Evolutionary conservation across 2,113 vertebrate species (phyloP), one percentile per base, ranked within the genome.

Genomic region (Benitochromis conjunctus): DNA sequence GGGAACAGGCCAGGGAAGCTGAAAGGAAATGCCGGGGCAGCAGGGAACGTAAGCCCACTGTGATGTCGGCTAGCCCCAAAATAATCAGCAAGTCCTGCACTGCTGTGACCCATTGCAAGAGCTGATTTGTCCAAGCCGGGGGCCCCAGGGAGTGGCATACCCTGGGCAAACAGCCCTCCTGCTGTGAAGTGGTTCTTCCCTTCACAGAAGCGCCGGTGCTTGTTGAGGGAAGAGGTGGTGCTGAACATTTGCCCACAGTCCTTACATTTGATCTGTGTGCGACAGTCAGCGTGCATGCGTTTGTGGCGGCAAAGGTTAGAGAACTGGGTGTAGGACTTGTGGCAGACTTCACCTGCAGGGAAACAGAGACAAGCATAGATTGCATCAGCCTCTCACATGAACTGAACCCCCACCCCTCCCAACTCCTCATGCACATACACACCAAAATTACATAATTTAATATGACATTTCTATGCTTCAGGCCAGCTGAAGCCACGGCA

Each of bases 261-360:
- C 96, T 99, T 99, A 96, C 99, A 99, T 96, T 99, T 99, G 96
- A 99, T 99, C 97, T 99, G 99, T 82, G 98, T 99, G 95, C 99
- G 98, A 97, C 99, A 99, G 97, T 99, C 99, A 77, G 99, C 98
- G 87, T 99, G 99, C 98, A 99, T 99, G 93, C 99, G 98, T 96
- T 99, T 99, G 97, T 99, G 99, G 92, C 99, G 98, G 94, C 98
- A 99, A 96, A 99, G 97, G 96, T 99, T 99, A 90, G 99, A 99
- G 97, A 99, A 99, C 96, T 99, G 99, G 92, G 99, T 99, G 97
- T 99, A 99, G 96, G 99, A 99, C 96, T 99, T 99, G 97, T 99
- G 98, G 96, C 99, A 99, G 93, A 99, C 98, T 96, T 99, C 99
- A 95, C 99, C 99, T 99, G 96, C 94, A 92, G 90, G 83, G 66